Evolutionary conservation across 2,797 vertebrate species (phyloP), one percentile per base, ranked within the genome.

Genomic region (Cryptoprocta ferox): DNA sequence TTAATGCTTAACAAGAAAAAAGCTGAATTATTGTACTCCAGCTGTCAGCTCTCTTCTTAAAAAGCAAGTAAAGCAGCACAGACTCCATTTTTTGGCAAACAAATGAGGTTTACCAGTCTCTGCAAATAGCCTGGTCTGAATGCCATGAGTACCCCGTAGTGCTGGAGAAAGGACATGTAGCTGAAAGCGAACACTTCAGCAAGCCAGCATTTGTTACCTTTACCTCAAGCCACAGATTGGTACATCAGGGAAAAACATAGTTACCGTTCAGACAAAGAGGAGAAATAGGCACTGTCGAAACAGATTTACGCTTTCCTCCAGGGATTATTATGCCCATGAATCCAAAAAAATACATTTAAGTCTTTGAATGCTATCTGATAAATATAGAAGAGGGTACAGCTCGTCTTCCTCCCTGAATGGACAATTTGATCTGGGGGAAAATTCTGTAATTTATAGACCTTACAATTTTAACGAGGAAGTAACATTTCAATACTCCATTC

Each of bases 1-100:
- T 96, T 98, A 83, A 89, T 50, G 76, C 83, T 98, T 95, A 93
- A 97, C 76, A 78, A 95, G 96, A 97, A 83, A 68, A 71, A 91
- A 97, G 98, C 96, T 97, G 97, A 98, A 97, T 96, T 90, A 94
- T 81, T 96, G 95, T 65, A 91, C 86, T 98, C 94, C 45, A 84
- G 97, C 75, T 95, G 95, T 93, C 97, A 93, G 30, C 37, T 39
- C 61, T 95, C 93, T 96, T 73, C 89, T 37, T 92, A 78, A 94
- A 98, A 97, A 97, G 96, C 82, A 89, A 89, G 89, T 71, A 95
- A 96, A 70, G 39, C 95, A 97, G 93, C 75, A 88, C 80, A 59
- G 97, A 94, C 78, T 92, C 70, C 89, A 91, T 50, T 91, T 42
- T 97, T 95, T 89, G 88, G 97, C 95, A 96, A 96, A 92, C 87